Evolutionary conservation across 2,113 vertebrate species (phyloP), one percentile per base, ranked within the genome.

Genomic region (Atrichornis clamosus): DNA sequence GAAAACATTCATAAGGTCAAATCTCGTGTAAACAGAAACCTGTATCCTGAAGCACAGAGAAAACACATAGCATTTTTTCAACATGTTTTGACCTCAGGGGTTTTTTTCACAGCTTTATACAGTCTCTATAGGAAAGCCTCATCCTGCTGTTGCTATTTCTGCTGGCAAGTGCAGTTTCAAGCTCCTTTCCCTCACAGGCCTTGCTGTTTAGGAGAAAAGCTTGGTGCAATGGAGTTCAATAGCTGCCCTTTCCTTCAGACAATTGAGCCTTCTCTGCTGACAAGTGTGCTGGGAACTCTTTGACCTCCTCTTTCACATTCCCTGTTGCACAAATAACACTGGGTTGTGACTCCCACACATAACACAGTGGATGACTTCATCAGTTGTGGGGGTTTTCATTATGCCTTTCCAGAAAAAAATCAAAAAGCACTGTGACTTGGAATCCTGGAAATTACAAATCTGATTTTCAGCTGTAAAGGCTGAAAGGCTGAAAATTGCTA

Each of bases 1-100:
- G 90, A 90, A 90, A 96, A 67, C 78, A 84, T 96, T 96, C 89
- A 79, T 55, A 82, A 97, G 96, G 96, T 96, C 94, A 97, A 96
- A 97, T 67, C 21, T 55, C 72, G 32, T 63, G 52, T 94, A 96
- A 97, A 97, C 23, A 70, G 77, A 95, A 91, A 58, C 30, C 52
- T 91, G 35, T 93, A 44, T 83, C 93, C 82, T 94, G 74, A 95
- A 98, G 96, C 79, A 68, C 18, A 65, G 53, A 95, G 64, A 92
- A 74, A 87, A 76, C 26, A 85, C 6, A 8, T 37, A 96, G 82
- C 17, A 58, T 72, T 95, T 97, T 91, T 95, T 95, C 86, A 49
- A 37, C 5, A 30, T 87, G 33, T 95, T 95, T 91, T 96, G 68
- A 89, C 28, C 47, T 94, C 49, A 93, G 77, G 59, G 93, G 96